phyloP scores from a whole-genome alignment of 2,113 vertebrate species.

The Tyto alba region DNA sequence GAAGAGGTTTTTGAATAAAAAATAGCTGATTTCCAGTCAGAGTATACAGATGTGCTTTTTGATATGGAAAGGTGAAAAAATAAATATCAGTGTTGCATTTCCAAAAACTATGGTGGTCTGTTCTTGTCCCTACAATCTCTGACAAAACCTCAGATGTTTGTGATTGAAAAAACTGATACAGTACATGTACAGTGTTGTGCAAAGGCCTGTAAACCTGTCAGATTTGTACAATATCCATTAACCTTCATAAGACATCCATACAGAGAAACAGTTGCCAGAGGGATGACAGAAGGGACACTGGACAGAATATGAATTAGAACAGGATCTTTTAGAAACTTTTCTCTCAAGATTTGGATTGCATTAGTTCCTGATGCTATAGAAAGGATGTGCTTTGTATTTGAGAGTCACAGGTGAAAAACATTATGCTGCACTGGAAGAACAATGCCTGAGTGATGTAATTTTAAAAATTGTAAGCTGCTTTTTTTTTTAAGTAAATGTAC shows the following conservation, averaged over 20 bases:
- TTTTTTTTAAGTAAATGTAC: no score
- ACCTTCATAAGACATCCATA: background rate
- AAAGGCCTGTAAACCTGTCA: background rate
- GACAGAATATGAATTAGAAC: background rate
- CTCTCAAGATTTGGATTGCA: background rate
- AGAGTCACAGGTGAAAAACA: accelerated
- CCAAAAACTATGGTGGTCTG: background rate
- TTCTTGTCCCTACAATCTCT: background rate
- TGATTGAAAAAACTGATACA: background rate
- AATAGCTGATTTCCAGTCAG: background rate
- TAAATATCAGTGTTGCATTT: background rate
- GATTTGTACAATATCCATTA: background rate
- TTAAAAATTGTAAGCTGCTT: background rate
- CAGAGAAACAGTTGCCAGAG: background rate
- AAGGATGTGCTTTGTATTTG: background rate
- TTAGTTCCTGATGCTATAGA: accelerated
- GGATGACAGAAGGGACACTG: background rate
- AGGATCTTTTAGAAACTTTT: background rate
- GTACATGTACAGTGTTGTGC: accelerated
- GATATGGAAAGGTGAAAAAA: background rate
- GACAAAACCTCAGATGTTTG: background rate
- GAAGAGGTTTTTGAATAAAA: background rate
- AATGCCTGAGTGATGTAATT: background rate
- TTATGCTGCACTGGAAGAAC: background rate
- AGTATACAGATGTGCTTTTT: background rate